A percentile compares a stretch with the other conserved stretches of the same genome.
These are phyloP conservation scores for Tineola bisselliella DNA, from an alignment of 2,888 invertebrate species.

Conservation along the genomic window DNA sequence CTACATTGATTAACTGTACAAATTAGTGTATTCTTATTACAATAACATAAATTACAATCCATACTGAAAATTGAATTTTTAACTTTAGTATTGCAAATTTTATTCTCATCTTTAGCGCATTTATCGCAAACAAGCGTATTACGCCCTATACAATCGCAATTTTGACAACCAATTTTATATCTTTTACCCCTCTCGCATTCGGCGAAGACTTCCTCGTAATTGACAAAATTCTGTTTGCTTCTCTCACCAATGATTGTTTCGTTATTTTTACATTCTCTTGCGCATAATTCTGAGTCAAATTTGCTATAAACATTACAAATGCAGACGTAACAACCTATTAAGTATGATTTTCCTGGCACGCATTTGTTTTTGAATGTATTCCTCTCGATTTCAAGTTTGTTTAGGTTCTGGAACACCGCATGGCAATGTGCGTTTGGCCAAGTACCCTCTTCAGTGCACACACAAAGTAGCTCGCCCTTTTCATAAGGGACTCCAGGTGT, in stretches of 20 bases:
- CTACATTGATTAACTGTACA: slow-evolving; percentile 49
- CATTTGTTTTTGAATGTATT: slow-evolving; percentile 25
- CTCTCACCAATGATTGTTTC: background rate
- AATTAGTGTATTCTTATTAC: slow-evolving; percentile 44
- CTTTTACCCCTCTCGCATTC: slow-evolving; percentile 39
- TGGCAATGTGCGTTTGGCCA: slow-evolving; percentile 54
- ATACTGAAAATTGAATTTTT: slow-evolving; percentile 41
- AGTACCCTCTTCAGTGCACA: slow-evolving; percentile 42
- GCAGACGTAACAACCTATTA: slow-evolving; percentile 47
- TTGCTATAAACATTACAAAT: slow-evolving; percentile 32
- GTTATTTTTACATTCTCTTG: slow-evolving; percentile 20
- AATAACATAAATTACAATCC: slow-evolving; percentile 65
- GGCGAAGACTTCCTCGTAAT: slow-evolving; percentile 34
- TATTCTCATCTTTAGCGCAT: slow-evolving; percentile 17
- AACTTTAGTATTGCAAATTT: slow-evolving; percentile 23
- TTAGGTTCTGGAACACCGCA: slow-evolving; percentile 39
- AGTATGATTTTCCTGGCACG: slow-evolving; percentile 32
- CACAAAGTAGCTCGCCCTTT: slow-evolving; percentile 33
- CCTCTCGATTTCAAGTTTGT: slow-evolving; percentile 17
- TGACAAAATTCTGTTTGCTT: background rate
- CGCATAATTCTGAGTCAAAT: slow-evolving; percentile 35
- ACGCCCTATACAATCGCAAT: slow-evolving; percentile 56
- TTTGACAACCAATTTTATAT: slow-evolving; percentile 61
- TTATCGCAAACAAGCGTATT: slow-evolving; percentile 48
- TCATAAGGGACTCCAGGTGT: slow-evolving; percentile 39